Percentiles rank a stretch among this genome's conserved stretches.
These are phyloP conservation scores for Troilus luridus DNA, from an alignment of 2,888 invertebrate genomes.

Conservation along the genomic window DNA sequence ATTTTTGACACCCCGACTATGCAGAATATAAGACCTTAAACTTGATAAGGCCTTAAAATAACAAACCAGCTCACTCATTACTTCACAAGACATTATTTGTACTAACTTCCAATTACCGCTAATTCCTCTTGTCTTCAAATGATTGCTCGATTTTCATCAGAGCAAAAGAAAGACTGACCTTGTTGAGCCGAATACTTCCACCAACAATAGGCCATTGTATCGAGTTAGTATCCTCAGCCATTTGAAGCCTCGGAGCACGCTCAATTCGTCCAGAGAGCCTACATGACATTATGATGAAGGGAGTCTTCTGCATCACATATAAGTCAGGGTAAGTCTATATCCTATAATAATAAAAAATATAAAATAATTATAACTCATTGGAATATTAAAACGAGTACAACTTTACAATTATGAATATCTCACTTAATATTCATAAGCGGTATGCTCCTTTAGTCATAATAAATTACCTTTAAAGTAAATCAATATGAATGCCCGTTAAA, in stretches of 20 bases:
- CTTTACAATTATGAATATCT: too few species aligned
- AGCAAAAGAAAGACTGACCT: constrained; percentile 14
- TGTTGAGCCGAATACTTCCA: neutral
- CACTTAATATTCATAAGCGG: too few species aligned
- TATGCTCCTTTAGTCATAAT: too few species aligned
- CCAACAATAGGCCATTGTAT: neutral
- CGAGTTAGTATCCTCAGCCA: neutral
- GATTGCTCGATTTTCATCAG: neutral
- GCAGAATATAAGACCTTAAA: too few species aligned
- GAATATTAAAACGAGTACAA: too few species aligned
- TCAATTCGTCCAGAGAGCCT: neutral
- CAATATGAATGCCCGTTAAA: too few species aligned
- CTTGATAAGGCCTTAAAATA: neutral
- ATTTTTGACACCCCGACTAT: too few species aligned
- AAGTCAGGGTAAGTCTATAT: neutral
- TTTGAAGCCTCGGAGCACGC: neutral
- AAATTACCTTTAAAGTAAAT: too few species aligned
- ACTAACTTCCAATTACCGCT: neutral
- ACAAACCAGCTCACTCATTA: neutral
- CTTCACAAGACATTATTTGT: neutral
- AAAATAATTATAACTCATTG: too few species aligned
- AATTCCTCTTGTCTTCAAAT: neutral
- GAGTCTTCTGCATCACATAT: neutral
- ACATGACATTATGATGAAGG: neutral
- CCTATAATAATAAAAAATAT: too few species aligned